Base-by-base conservation (phyloP, 30 jellyfish, hydroid and myxozoan species). In the Hydractinia echinata region DNA sequence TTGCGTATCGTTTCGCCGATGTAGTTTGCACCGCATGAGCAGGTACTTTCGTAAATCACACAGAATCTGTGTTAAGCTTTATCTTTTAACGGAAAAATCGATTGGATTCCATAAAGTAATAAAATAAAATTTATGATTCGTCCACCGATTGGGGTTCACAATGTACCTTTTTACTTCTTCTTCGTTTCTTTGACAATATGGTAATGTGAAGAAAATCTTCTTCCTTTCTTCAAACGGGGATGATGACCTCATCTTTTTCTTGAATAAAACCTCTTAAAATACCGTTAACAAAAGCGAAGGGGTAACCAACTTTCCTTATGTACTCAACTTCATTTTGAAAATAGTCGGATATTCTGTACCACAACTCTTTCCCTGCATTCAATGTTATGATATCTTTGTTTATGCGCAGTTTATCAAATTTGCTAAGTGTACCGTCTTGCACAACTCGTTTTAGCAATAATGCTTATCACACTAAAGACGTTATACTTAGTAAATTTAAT, bases 11-110 rank as follows among this genome's bases (percentile, higher is more conserved):
- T 64, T 13, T 64, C 74, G 0, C 74, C 74, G 4, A 64, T 13
- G 74, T 64, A 64, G 74, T 64, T 64, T 13, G 74, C 6, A 64
- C 74, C 74, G 18, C 74, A 64, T 6, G 74, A 64, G 18, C 74
- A 64, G 2, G 74, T 13, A 2, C 74, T 51, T 64, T 64, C 18
- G 74, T 64, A 64, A 6, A 64, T 64, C 18, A 64, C 4, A 13
- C 74, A 64, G 9, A 51, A 7, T 13, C 9, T 64, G 19, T 64
- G 74, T 64, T 64, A 0, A 6, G 2, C 18, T 64, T 13, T 64
- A 64, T 64, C 6, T 64, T 64, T 64, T 64, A 64, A 64, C 16
- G 74, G 74, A 13, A 64, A 64, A 64, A 64, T 44, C 7, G 74
- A 58, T 13, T 58, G 69, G 18, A 64, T 64, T 64, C 18, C 9